Evolutionary conservation across 2,888 invertebrate genomes (phyloP).

Genomic region (Cataglyphis altisquamis): DNA sequence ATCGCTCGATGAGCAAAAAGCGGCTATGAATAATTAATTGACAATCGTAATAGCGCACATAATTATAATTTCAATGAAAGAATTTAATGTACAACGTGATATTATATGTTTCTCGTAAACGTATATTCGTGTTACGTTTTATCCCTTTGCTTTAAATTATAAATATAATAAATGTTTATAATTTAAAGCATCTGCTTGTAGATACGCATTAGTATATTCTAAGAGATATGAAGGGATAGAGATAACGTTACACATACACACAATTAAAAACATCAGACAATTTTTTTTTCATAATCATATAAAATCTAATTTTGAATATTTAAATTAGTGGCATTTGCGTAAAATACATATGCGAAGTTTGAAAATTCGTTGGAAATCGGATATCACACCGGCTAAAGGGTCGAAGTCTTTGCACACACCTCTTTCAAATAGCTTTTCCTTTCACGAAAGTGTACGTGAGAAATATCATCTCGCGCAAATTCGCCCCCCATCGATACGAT

Average conservation of each 20-base stretch:
- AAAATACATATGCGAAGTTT: neutral
- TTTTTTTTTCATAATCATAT: neutral
- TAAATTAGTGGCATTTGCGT: neutral
- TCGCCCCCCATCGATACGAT: constrained; percentile 32
- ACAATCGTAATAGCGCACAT: neutral
- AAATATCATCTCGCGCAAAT: constrained; percentile 12
- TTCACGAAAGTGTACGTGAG: constrained; percentile 16
- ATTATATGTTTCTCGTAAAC: neutral
- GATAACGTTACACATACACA: neutral
- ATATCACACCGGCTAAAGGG: constrained; percentile 5
- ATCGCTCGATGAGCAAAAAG: neutral
- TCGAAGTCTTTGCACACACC: constrained; percentile 26
- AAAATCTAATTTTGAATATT: neutral
- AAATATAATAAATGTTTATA: constrained; percentile 30
- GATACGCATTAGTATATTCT: neutral
- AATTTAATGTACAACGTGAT: neutral
- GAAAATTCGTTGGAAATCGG: neutral
- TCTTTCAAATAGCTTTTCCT: neutral
- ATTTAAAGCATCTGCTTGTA: neutral
- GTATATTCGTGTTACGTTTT: neutral
- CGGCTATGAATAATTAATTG: neutral
- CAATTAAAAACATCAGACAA: neutral
- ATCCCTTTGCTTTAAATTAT: neutral
- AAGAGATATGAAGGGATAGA: neutral
- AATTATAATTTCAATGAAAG: constrained; percentile 19